Evolutionary conservation across 2,888 invertebrate genomes (phyloP).

Genomic region (Chrysolina haemoptera): DNA sequence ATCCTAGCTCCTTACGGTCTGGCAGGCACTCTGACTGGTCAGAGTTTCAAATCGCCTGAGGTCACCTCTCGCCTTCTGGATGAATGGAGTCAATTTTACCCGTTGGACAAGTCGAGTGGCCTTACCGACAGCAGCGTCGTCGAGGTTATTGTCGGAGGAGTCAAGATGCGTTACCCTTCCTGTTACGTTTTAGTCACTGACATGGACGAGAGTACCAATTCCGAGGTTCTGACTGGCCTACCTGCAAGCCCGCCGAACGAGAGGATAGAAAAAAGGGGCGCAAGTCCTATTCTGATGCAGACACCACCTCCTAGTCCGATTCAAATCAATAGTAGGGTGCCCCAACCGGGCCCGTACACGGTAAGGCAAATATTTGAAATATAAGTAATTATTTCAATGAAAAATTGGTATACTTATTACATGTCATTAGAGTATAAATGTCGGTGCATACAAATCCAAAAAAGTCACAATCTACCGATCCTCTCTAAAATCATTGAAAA

Average conservation of each 20-base stretch:
- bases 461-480: too few species aligned
- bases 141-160: conserved; percentile 83
- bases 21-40: conserved; percentile 92
- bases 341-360: conserved; percentile 67
- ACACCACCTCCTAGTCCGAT: conserved; percentile 71
- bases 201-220: conserved; percentile 79
- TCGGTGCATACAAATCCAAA: too few species aligned
- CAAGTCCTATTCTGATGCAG: conserved; percentile 61
- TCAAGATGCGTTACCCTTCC: conserved; percentile 95
- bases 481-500: too few species aligned
- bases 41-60: conserved; percentile 80
- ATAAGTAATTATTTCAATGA: not conserved
- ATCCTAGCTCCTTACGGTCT: conserved; percentile 96
- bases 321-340: conserved; percentile 67
- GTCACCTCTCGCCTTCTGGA: conserved; percentile 85
- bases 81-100: conserved; percentile 97
- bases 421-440: too few species aligned
- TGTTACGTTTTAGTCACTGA: conserved; percentile 94
- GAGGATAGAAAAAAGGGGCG: conserved; percentile 43
- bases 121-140: conserved; percentile 71
- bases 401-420: too few species aligned
- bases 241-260: conserved; percentile 33
- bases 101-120: conserved; percentile 78
- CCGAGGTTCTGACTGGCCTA: conserved; percentile 51
- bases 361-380: conserved; percentile 52